phyloP scores from a whole-genome alignment of 2,113 vertebrate genomes.

The Myotis yumanensis region DNA sequence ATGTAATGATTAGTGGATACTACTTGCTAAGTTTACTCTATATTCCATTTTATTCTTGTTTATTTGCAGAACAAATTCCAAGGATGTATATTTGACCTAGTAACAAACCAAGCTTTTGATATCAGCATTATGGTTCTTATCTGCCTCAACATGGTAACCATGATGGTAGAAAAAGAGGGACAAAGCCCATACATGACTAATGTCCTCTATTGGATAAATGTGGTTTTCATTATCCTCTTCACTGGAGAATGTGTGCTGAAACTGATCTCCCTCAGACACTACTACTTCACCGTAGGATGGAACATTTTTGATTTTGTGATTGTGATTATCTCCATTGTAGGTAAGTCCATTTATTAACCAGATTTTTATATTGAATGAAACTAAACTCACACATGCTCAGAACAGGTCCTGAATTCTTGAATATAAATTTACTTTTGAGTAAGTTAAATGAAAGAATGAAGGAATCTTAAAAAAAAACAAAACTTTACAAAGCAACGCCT shows the following conservation, averaged over 20 bases:
- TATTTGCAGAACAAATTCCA: slow-evolving; percentile 93
- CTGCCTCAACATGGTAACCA: slow-evolving; percentile 95
- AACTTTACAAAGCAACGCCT: neutral
- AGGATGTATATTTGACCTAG: slow-evolving; percentile 93
- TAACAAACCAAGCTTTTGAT: slow-evolving; percentile 94
- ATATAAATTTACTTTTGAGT: neutral
- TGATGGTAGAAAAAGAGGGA: slow-evolving; percentile 96
- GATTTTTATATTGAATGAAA: slow-evolving; percentile 40
- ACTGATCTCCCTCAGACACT: slow-evolving; percentile 92
- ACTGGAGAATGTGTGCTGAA: slow-evolving; percentile 95
- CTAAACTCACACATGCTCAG: neutral
- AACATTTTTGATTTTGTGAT: slow-evolving; percentile 99
- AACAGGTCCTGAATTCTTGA: neutral
- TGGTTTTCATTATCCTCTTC: slow-evolving; percentile 93
- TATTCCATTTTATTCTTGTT: slow-evolving; percentile 47
- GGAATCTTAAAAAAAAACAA: neutral
- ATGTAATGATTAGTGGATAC: neutral
- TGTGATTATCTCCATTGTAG: slow-evolving; percentile 95
- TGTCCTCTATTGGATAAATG: slow-evolving; percentile 87
- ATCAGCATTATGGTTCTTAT: slow-evolving; percentile 97
- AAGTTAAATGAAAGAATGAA: slow-evolving; percentile 15
- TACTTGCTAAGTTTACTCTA: neutral
- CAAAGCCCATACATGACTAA: slow-evolving; percentile 71
- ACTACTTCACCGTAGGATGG: slow-evolving; percentile 97
- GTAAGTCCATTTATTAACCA: slow-evolving; percentile 84